Evolutionary conservation across 2,888 invertebrate genomes (phyloP).

Genomic region (Eupithecia subfuscata): DNA sequence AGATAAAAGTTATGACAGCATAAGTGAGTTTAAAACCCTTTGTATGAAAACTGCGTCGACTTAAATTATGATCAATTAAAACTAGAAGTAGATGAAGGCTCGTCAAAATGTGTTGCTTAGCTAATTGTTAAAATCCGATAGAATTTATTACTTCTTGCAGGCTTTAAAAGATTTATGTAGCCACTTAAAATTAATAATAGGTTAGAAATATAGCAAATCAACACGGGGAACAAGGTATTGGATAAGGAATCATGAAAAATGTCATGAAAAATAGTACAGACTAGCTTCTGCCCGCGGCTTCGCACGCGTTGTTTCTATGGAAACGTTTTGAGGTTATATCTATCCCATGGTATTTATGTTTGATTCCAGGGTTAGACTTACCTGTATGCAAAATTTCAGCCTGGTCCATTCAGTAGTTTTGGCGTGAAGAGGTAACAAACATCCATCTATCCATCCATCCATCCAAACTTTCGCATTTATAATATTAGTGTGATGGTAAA

Average conservation of each 20-base stretch:
- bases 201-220: not conserved
- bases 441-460: too few species aligned
- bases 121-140: slow-evolving; percentile 1
- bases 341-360: too few species aligned
- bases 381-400: too few species aligned
- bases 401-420: too few species aligned
- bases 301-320: too few species aligned
- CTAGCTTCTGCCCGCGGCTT: too few species aligned
- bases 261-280: not conserved
- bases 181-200: not conserved
- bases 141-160: not conserved
- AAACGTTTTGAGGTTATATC: not conserved
- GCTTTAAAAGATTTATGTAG: not conserved
- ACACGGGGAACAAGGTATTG: not conserved
- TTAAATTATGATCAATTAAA: not conserved
- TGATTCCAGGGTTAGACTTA: too few species aligned
- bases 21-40: not conserved
- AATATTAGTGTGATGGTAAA: too few species aligned
- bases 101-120: not conserved
- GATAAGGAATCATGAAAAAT: not conserved
- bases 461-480: too few species aligned
- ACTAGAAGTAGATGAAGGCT: not conserved
- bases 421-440: too few species aligned
- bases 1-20: not conserved
- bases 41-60: not conserved